Percentiles rank a stretch among this genome's conserved stretches.
Evolutionary conservation across 2,888 invertebrate genomes (phyloP).

Genomic region (Aspidapion aeneum): DNA sequence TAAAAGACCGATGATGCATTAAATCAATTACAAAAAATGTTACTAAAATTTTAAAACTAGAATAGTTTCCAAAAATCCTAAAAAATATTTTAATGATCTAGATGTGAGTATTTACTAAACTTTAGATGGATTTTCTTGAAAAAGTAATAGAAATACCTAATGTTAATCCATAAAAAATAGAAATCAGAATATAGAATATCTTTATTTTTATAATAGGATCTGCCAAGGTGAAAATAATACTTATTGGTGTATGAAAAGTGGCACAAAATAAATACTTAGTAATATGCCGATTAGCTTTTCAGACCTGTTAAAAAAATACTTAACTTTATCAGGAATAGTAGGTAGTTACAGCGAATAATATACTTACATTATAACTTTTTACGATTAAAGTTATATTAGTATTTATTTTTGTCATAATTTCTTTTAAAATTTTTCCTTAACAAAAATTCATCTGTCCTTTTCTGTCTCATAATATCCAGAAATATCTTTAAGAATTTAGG

Average conservation of each 20-base stretch:
- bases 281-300: neutral
- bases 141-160: neutral
- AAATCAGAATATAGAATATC: neutral
- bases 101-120: neutral
- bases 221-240: too few species aligned
- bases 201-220: neutral
- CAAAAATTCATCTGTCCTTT: slow-evolving; percentile 11
- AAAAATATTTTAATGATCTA: neutral
- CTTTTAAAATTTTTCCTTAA: slow-evolving; percentile 1
- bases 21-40: slow-evolving; percentile 23
- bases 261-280: too few species aligned
- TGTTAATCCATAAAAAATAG: neutral
- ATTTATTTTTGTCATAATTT: neutral
- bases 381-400: slow-evolving; percentile 3
- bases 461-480: slow-evolving; percentile 13
- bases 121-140: neutral
- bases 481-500: slow-evolving; percentile 13
- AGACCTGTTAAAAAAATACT: neutral
- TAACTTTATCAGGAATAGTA: neutral
- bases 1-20: slow-evolving; percentile 48
- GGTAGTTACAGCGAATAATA: neutral
- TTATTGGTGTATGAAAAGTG: neutral
- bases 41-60: neutral
- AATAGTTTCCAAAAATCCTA: neutral
- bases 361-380: slow-evolving; percentile 21